phyloP scores from a whole-genome alignment of 2,797 vertebrate species.

The Notolepis coatsorum region DNA sequence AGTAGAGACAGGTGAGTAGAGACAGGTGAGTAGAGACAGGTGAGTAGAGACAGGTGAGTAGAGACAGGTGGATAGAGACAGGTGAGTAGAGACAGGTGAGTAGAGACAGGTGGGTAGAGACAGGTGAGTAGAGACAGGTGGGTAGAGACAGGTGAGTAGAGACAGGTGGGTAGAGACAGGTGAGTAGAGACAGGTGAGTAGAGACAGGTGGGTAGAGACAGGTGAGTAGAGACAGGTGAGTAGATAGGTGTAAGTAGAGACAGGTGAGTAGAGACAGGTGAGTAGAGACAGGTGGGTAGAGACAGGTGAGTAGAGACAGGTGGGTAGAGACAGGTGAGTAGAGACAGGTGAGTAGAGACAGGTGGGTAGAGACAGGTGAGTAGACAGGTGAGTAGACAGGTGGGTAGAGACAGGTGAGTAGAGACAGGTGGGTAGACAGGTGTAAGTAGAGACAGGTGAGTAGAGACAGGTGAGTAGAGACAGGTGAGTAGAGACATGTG shows the following conservation, averaged over 20 bases:
- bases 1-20: constrained; percentile 47
- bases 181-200: constrained; percentile 50
- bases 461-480: constrained; percentile 63
- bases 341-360: constrained; percentile 40
- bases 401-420: constrained; percentile 38
- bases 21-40: constrained; percentile 10
- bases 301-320: constrained; percentile 46
- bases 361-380: constrained; percentile 26
- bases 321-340: constrained; percentile 63
- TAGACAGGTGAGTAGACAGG: no score
- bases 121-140: no score
- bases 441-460: constrained; percentile 36
- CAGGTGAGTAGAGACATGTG: constrained; percentile 33
- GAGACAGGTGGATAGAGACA: constrained; percentile 58
- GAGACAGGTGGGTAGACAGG: constrained; percentile 47
- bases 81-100: constrained; percentile 55
- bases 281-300: constrained; percentile 6
- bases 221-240: constrained; percentile 34
- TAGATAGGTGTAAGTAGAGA: constrained; percentile 53
- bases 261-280: constrained; percentile 63
- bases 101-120: constrained; percentile 6
- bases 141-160: constrained; percentile 34
- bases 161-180: constrained; percentile 61
- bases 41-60: constrained; percentile 38
- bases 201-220: constrained; percentile 11